Percentiles rank a stretch among this genome's conserved stretches.
phyloP scores from a whole-genome alignment of 2,113 vertebrate species.

The Nothobranchius furzeri region DNA sequence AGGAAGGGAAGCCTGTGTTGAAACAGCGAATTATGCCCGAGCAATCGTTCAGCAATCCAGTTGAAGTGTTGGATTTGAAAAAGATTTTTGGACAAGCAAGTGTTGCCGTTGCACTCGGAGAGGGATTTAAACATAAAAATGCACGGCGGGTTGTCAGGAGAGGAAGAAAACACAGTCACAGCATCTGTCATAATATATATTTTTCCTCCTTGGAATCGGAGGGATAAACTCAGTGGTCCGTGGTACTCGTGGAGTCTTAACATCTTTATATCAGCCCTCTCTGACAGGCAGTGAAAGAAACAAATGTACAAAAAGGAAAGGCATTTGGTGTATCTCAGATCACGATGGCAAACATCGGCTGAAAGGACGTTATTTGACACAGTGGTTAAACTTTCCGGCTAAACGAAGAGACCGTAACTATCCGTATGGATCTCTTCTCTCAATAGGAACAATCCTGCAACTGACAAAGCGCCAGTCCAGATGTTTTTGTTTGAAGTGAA shows the following conservation, averaged over 20 bases:
- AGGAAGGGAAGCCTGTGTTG: constrained; percentile 8
- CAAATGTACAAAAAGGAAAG: constrained; percentile 12
- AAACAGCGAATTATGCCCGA: constrained; percentile 37
- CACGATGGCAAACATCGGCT: background rate
- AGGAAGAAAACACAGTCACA: constrained; percentile 37
- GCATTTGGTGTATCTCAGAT: background rate
- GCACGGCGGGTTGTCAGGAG: constrained; percentile 30
- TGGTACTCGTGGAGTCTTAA: constrained; percentile 42
- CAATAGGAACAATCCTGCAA: constrained; percentile 5
- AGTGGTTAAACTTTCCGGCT: constrained; percentile 15
- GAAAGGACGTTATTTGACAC: constrained; percentile 14
- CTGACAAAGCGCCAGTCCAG: constrained; percentile 16
- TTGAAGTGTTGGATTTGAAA: constrained; percentile 19
- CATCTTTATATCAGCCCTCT: constrained; percentile 41
- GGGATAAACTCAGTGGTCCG: constrained; percentile 47
- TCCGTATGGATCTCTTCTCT: constrained; percentile 1
- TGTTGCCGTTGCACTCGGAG: constrained; percentile 22
- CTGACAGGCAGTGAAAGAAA: constrained; percentile 30
- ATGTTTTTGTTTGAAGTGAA: constrained; percentile 34
- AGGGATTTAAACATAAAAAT: constrained; percentile 41
- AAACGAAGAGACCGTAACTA: background rate
- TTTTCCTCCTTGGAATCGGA: constrained; percentile 28
- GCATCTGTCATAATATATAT: constrained; percentile 45
- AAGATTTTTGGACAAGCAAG: constrained; percentile 25
- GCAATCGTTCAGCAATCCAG: constrained; percentile 44